Evolutionary conservation across 2,113 vertebrate genomes (phyloP), one percentile per base, ranked within the genome.

Genomic region (Urocynchramus pylzowi): DNA sequence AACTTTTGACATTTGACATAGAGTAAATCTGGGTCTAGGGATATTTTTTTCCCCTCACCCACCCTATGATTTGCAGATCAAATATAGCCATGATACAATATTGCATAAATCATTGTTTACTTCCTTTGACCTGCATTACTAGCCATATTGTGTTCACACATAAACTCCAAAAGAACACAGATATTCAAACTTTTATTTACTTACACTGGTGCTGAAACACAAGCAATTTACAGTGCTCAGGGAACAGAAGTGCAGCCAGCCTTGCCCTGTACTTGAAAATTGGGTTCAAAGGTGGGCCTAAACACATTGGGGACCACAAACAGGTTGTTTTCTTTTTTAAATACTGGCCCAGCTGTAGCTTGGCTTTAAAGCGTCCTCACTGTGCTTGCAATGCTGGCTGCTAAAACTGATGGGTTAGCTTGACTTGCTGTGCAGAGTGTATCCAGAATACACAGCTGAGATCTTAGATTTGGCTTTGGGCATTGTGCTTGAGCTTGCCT

Each of bases 91-190:
- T 45, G 47, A 49, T 69, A 49, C 2, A 42, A 54, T 80, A n/a
- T 39, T 88, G 74, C 35, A 73, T 57, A 92, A 88, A 67, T 77
- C 5, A 28, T 67, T 60, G 8, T 81, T 95, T 89, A 23, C 17
- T 76, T 92, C 13, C 31, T 89, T 87, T 92, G 52, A 68, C n/a
- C 39, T 71, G 3, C 63, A 6, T 81, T 89, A 54, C 16, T 89
- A 5, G 3, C 26, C 16, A 2, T 74, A 41, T 54, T 8, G 1
- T 78, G 42, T 35, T 94, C 26, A 16, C 28, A 73, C 37, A 24
- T 26, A 60, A 93, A 65, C 31, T 3, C 10, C 12, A 75, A 70
- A 53, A 78, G 16, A 54, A 31, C 19, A 80, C 11, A 65, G 79
- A 70, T 67, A 67, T 31, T 78, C 35, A 53, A 57, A 68, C 49